Base-by-base conservation (phyloP, 35 echinoderm and acorn worm species). In the Stichopus chloronotus region DNA sequence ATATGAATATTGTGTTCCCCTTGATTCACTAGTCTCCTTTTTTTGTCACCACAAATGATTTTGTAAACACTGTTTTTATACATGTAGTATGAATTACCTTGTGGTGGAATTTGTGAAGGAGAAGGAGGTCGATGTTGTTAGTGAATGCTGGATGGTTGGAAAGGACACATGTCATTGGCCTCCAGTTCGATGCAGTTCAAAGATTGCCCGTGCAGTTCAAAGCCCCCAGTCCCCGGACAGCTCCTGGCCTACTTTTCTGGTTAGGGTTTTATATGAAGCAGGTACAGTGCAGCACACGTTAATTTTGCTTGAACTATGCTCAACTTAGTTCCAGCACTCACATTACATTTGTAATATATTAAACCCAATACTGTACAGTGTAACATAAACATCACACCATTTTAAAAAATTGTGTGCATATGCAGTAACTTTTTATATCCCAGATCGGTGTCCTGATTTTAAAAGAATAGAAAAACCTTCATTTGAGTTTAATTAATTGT, bases 291-390 rank as follows among this genome's bases (percentile, higher is more conserved):
- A 76, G n/a, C 24, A 5, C 94, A 95, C 76, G 30, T 43, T 43
- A 43, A 43, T 91, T 79, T 14, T 57, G 16, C 11, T 7, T 57
- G 22, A 55, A 90, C 17, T 93, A 81, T 91, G 92, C 84, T 5
- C 25, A 78, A 56, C 20, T 77, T 4, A 55, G 25, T 55, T 22
- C 79, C 58, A 83, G 71, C 54, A 93, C 93, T 82, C 90, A 95
- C 83, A 78, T 95, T 8, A 87, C 93, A 90, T 71, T 84, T 14
- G 55, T 95, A 12, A n/a, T 71, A n/a, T n/a, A 71, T 71, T 71
- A 13, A n/a, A 13, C 65, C 65, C 65, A 71, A 71, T 11, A 71
- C 11, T 11, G 11, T 71, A n/a, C n/a, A n/a, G n/a, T 13, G 65
- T 71, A 71, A 13, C 11, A n/a, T 71, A n/a, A 2, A 71, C 65